Evolutionary conservation across 2,113 vertebrate species (phyloP), one percentile per base, ranked within the genome.

Genomic region (Thunnus thynnus): DNA sequence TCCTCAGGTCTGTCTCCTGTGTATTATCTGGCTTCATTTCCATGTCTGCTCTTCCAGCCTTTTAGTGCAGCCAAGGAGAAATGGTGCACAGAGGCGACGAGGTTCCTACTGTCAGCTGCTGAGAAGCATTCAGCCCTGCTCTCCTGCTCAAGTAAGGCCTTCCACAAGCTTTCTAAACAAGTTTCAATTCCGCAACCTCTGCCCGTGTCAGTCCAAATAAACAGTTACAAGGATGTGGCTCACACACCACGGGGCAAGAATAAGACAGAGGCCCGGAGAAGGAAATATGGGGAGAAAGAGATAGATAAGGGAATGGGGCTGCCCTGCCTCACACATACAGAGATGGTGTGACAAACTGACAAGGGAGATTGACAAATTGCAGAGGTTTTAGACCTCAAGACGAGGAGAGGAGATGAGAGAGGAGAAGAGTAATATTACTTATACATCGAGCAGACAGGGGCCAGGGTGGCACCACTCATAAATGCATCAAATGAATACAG

Each of bases 181-280:
- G 65, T 79, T 83, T 77, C 82, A 82, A 85, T 80, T 83, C 85
- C 73, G 61, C 84, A 82, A 46, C 84, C 80, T 78, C 83, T 80
- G 58, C 83, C 68, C 25, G 16, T 61, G 84, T 93, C 91, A 72
- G 83, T 79, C 82, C 75, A 86, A 83, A 90, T 81, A 86, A 92
- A 87, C 82, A 83, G 75, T 72, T 77, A 88, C 86, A 84, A 82
- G 63, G 52, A 68, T 68, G 80, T 32, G n/a, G 74, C 75, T 64
- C 79, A 68, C 78, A 76, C 57, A 80, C 48, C 1, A 20, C 30
- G 72, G 18, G 60, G 46, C 13, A 60, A 55, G 54, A 72, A 72
- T 41, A 64, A 85, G 81, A 66, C 72, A 48, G 52, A 63, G 51
- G 58, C 6, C 56, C 76, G 61, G 61, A 47, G 25, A 61, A 57